Evolutionary conservation across 2,888 invertebrate species (phyloP).

Genomic region (Romanomermis culicivorax): DNA sequence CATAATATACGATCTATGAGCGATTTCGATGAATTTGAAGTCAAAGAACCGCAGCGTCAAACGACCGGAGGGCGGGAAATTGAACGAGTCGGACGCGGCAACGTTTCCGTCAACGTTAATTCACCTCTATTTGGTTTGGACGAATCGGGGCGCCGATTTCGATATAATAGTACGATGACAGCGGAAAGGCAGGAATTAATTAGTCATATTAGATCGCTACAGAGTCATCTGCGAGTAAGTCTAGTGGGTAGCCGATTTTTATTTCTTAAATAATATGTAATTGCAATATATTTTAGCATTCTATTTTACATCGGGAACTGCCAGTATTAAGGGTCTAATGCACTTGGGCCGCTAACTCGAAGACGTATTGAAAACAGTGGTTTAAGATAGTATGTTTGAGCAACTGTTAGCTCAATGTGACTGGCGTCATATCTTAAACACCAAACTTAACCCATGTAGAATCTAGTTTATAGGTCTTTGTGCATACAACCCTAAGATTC

Average conservation of each 20-base stretch:
- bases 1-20: constrained; percentile 59
- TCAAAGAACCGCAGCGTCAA: neutral
- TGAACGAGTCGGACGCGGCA: neutral
- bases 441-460: too few relatives aligned
- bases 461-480: too few relatives aligned
- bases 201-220: neutral
- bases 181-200: constrained; percentile 5
- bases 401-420: too few relatives aligned
- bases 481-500: too few relatives aligned
- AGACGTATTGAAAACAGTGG: too few relatives aligned
- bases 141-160: neutral
- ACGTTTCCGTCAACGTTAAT: neutral
- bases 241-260: too few relatives aligned
- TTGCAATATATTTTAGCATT: neutral
- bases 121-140: neutral
- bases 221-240: neutral
- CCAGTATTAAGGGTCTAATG: too few relatives aligned
- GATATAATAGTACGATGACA: constrained; percentile 3
- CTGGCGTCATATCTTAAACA: too few relatives aligned
- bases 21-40: constrained; percentile 61
- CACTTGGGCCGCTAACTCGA: too few relatives aligned
- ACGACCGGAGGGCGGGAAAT: neutral
- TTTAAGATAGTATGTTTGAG: too few relatives aligned
- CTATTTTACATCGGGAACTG: neutral
- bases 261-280: neutral